Evolutionary conservation across 1,140 invertebrate species (phyloP), one percentile per base, ranked within the genome.

Genomic region (Pseudomyrmex dendroicus): DNA sequence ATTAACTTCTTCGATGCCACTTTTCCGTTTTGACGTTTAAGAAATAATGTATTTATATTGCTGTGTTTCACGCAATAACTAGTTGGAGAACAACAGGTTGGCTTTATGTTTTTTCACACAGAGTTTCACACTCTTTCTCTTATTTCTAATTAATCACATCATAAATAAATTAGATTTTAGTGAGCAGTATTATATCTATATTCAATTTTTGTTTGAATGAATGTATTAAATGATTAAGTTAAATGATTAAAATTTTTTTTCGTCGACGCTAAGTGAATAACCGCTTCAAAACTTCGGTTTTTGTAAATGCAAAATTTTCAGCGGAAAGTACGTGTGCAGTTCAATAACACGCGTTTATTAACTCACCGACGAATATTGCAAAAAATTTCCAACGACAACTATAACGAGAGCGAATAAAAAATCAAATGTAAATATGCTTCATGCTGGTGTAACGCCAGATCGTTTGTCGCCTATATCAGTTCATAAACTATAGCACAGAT

Each of bases 361-460:
- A 13, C 12, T 56, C 25, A 25, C 20, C 13, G 50, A 52, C 63
- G n/a, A 22, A 2, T 64, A 57, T 68, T 68, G 22, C 9, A 68
- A 35, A 77, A 78, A 48, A 68, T 57, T 48, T 78, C 35, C 63
- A 57, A 25, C 17, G 74, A 20, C 15, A 78, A 68, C 44, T 54
- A 76, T 44, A 44, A 56, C 74, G 15, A 54, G 35, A 78, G 13
- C 15, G 17, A 57, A 67, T 46, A 67, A 68, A 73, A 57, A 78
- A 57, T 68, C 52, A 68, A 78, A 78, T 56, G 56, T 78, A 68
- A 78, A 78, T 57, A 56, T 68, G 35, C 52, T 48, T 57, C 57
- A 13, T 9, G 46, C 46, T 46, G 62, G 4, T 68, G 35, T 57
- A 68, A 68, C 35, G 35, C 4, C 52, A 12, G 50, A 48, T 77